These are phyloP conservation scores for Sycophaga agraensis DNA, from an alignment of 1,140 invertebrate species.

Conservation along the genomic window DNA sequence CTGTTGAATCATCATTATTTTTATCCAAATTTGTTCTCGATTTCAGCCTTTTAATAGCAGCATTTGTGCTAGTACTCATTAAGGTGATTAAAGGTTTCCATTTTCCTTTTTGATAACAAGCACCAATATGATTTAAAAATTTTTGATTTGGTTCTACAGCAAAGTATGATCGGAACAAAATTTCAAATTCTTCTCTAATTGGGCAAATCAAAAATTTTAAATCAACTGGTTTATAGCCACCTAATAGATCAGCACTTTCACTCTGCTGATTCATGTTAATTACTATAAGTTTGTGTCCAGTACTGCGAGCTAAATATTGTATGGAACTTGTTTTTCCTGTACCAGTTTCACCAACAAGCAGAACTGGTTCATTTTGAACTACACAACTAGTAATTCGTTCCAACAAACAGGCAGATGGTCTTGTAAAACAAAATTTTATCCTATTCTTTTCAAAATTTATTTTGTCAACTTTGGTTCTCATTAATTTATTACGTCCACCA, in stretches of 20 bases:
- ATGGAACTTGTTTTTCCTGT: constrained; percentile 97
- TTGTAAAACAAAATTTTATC: constrained; percentile 78
- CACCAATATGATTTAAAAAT: constrained; percentile 79
- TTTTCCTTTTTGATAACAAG: constrained; percentile 71
- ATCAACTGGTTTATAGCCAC: constrained; percentile 96
- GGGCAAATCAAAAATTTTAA: constrained; percentile 81
- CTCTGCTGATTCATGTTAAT: constrained; percentile 99
- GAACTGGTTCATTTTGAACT: constrained; percentile 81
- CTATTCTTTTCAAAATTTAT: constrained; percentile 38
- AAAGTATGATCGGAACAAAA: constrained; percentile 79
- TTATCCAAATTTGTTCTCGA: constrained; percentile 26
- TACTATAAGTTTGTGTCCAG: constrained; percentile 83
- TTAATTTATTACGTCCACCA: constrained; percentile 63
- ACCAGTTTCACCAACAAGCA: constrained; percentile 97
- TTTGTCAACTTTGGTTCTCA: constrained; percentile 34
- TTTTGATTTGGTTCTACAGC: constrained; percentile 78
- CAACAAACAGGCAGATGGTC: constrained; percentile 75
- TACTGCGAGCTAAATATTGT: constrained; percentile 85
- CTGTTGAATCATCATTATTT: constrained; percentile 2
- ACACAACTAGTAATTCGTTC: constrained; percentile 87
- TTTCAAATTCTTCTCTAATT: constrained; percentile 82
- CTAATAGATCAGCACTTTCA: constrained; percentile 92
- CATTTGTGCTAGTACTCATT: constrained; percentile 74
- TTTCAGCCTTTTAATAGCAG: constrained; percentile 66
- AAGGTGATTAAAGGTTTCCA: constrained; percentile 74